Conservation (phyloP, 2,797 vertebrate genomes). For the Dryobates pubescens region DNA sequence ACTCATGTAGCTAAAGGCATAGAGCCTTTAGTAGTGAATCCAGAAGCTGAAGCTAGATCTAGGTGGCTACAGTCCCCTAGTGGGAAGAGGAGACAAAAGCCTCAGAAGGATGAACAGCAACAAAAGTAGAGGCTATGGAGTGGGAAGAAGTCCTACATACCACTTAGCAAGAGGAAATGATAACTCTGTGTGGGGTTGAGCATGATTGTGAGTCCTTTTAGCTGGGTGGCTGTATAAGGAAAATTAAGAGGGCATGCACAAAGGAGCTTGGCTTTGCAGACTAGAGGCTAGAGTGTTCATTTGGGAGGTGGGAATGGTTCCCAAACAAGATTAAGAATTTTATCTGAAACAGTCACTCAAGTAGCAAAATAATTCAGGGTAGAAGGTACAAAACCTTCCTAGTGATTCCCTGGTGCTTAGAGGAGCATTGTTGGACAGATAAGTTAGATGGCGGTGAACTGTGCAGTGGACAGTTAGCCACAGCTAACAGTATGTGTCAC, state of each 20-base stretch:
- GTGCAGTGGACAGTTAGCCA: neutral
- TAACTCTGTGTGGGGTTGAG: neutral
- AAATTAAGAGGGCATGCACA: neutral
- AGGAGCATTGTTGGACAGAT: neutral
- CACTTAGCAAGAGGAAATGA: neutral
- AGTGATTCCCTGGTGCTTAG: neutral
- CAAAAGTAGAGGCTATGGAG: neutral
- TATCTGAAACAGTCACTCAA: neutral
- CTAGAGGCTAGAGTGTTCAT: neutral
- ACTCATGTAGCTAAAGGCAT: neutral
- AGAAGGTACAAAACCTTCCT: neutral
- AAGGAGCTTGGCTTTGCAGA: neutral
- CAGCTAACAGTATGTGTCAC: neutral
- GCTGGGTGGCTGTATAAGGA: neutral
- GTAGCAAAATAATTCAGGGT: neutral
- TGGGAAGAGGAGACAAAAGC: neutral
- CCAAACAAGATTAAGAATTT: neutral
- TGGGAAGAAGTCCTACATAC: neutral
- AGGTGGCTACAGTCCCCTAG: neutral
- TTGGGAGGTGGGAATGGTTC: neutral
- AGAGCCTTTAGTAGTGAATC: neutral
- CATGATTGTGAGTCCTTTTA: neutral
- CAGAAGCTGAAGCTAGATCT: neutral
- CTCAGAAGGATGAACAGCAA: neutral
- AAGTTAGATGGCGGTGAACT: neutral